Conservation (phyloP, 2,797 vertebrate genomes). For the Cuniculus paca region DNA sequence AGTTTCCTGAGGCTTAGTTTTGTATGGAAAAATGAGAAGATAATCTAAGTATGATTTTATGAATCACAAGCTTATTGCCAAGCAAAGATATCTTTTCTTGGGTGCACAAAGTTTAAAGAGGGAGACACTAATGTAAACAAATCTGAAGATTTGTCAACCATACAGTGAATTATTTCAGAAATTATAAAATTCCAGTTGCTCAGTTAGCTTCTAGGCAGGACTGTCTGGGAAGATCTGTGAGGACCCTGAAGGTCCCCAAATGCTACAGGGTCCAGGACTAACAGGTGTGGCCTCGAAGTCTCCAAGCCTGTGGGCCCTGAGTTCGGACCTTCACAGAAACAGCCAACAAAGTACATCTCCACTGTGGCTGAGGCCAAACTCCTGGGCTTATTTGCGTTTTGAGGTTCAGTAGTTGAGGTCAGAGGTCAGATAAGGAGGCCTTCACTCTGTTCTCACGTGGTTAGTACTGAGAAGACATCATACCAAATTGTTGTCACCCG, state of each 20-base stretch:
- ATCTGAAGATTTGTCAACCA: not conserved
- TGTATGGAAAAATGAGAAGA: not conserved
- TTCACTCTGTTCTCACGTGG: no score
- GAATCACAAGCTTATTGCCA: not conserved
- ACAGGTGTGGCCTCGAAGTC: no score
- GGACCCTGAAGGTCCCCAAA: not conserved
- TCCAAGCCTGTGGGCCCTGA: not conserved
- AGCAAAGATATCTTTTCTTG: not conserved
- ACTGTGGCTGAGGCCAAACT: not conserved
- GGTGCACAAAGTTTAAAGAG: not conserved
- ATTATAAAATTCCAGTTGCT: not conserved
- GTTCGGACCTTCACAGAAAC: no score
- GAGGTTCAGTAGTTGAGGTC: not conserved
- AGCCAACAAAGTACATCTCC: accelerated
- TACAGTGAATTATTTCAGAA: no score
- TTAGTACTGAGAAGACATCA: not conserved
- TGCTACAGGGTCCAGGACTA: no score
- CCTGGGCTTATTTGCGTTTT: not conserved
- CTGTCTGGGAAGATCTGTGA: not conserved
- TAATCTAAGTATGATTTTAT: not conserved
- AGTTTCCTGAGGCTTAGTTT: no score
- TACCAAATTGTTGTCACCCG: not conserved
- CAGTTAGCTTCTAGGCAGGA: no score
- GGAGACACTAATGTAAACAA: no score
- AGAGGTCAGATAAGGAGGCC: accelerated